Evolutionary conservation across 2,888 invertebrate species (phyloP).

Genomic region (Crematogaster levior): DNA sequence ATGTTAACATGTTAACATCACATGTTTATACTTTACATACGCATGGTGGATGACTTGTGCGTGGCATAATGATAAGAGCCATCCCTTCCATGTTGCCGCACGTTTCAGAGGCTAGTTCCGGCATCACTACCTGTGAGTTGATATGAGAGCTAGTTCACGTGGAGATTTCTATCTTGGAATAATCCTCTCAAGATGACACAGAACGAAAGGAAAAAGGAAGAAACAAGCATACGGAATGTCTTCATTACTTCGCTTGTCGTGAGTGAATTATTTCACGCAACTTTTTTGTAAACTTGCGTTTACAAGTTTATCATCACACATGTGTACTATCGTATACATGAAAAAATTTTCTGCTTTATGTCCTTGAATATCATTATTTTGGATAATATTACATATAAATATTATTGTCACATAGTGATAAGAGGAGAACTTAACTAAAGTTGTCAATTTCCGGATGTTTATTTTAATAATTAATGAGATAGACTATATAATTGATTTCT

Average conservation of each 20-base stretch:
- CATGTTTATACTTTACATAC: too few relatives aligned
- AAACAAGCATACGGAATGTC: conserved; percentile 44
- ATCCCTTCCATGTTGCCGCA: too few relatives aligned
- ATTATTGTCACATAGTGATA: background rate
- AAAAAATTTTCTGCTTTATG: too few relatives aligned
- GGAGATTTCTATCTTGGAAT: background rate
- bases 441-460: background rate
- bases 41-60: too few relatives aligned
- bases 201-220: background rate
- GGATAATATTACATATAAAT: background rate
- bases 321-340: background rate
- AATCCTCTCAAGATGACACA: conserved; percentile 46
- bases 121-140: too few relatives aligned
- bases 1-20: too few relatives aligned
- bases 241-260: conserved; percentile 74
- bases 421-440: background rate
- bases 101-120: too few relatives aligned
- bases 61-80: too few relatives aligned
- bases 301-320: background rate
- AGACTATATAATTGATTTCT: background rate
- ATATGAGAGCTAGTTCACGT: background rate
- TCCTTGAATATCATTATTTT: background rate
- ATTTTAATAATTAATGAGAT: background rate
- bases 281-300: background rate
- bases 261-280: conserved; percentile 49